Evolutionary conservation across 2,113 vertebrate species (phyloP).

Genomic region (Ictidomys tridecemlineatus): DNA sequence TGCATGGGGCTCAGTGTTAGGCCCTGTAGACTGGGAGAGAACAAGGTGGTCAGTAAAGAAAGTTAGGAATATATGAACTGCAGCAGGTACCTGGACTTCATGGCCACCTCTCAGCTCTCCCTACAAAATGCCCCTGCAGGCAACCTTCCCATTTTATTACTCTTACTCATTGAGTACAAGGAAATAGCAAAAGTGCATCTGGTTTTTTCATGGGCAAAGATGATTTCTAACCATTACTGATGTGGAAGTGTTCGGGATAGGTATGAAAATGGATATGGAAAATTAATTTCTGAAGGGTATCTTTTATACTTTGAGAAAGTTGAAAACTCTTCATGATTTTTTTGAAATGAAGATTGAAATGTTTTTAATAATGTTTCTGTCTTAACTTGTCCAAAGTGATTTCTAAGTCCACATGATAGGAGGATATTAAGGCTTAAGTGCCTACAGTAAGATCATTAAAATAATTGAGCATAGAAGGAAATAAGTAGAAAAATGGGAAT

Average conservation of each 20-base stretch:
- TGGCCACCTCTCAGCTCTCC: neutral
- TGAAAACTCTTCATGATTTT: neutral
- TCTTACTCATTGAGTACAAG: neutral
- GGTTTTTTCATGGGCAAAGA: neutral
- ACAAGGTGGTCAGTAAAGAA: neutral
- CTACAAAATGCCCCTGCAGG: too few relatives aligned
- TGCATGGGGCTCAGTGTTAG: neutral
- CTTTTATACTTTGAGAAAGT: neutral
- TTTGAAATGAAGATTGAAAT: neutral
- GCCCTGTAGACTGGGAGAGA: neutral
- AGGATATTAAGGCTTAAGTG: neutral
- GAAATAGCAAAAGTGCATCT: neutral
- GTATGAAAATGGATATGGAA: neutral
- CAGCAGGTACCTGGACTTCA: rapidly evolving
- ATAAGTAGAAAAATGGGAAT: neutral
- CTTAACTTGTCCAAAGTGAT: neutral
- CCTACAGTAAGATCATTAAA: neutral
- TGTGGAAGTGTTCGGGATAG: neutral
- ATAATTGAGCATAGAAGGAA: neutral
- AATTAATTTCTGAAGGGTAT: neutral
- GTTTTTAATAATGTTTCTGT: neutral
- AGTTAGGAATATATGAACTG: neutral
- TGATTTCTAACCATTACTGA: neutral
- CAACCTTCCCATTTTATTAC: neutral
- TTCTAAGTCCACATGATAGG: neutral